Evolutionary conservation across 2,797 vertebrate species (phyloP).

Genomic region (Petrocephalus sullivani): DNA sequence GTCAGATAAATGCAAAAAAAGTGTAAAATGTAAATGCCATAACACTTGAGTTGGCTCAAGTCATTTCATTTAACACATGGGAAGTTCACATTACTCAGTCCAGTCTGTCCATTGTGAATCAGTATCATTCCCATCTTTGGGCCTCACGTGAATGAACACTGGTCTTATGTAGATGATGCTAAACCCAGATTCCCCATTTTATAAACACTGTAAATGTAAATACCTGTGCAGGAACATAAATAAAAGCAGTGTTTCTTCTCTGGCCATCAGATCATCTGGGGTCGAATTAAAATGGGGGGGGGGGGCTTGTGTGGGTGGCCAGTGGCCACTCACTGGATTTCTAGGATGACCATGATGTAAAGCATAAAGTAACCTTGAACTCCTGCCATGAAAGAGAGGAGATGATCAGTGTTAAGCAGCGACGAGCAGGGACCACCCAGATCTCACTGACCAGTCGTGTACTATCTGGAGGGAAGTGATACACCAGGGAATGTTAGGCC

Average conservation of each 20-base stretch:
- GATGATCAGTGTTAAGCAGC: neutral
- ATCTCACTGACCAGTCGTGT: neutral
- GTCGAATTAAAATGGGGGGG: neutral
- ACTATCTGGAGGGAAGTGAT: neutral
- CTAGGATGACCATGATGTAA: constrained; percentile 57
- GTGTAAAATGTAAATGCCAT: neutral
- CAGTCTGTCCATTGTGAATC: neutral
- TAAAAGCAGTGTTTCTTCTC: neutral
- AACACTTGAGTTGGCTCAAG: neutral
- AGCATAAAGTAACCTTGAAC: constrained; percentile 54
- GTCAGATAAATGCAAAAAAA: neutral
- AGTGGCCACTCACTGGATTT: constrained; percentile 57
- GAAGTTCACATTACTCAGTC: neutral
- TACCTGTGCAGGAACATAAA: neutral
- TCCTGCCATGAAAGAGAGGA: constrained; percentile 42
- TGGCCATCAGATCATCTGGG: neutral
- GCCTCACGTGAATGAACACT: neutral
- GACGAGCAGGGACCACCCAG: neutral
- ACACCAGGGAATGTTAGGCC: neutral
- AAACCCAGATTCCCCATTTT: neutral
- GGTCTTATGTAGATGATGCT: neutral
- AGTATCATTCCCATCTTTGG: neutral
- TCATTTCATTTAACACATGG: neutral
- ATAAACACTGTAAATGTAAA: neutral
- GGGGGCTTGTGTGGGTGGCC: neutral